Percentiles rank a stretch among this genome's conserved stretches.
Evolutionary conservation across 2,797 vertebrate species (phyloP).

Genomic region (Anguilla megastoma): DNA sequence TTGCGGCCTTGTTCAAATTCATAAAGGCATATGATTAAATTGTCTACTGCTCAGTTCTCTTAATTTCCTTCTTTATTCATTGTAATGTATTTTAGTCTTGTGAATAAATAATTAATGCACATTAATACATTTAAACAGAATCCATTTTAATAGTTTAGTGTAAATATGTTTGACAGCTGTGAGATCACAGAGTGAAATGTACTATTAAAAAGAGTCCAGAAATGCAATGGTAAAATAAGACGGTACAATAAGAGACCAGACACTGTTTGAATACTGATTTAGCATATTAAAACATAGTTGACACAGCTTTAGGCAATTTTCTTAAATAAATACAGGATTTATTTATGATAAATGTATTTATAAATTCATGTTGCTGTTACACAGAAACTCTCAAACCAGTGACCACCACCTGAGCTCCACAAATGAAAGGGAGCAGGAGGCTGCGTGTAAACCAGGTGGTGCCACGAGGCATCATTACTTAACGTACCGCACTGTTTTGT

Average conservation of each 20-base stretch:
- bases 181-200: neutral
- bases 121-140: neutral
- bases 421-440: neutral
- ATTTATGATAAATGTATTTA: neutral
- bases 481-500: neutral
- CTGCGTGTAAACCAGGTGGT: slow-evolving; percentile 6
- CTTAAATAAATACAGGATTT: neutral
- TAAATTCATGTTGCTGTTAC: neutral
- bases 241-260: neutral
- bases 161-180: neutral
- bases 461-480: slow-evolving; percentile 9
- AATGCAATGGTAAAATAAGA: neutral
- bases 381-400: neutral
- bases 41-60: neutral
- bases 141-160: neutral
- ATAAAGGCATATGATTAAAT: neutral
- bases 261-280: neutral
- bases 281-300: neutral
- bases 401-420: slow-evolving; percentile 13
- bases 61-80: neutral
- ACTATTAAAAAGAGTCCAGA: neutral
- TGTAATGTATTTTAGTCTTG: neutral
- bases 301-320: neutral
- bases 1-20: neutral
- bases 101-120: neutral